A percentile compares a stretch with the other conserved stretches of the same genome.
These are phyloP conservation scores for Cephus runcator DNA, from an alignment of 2,888 invertebrate genomes.

Conservation along the genomic window DNA sequence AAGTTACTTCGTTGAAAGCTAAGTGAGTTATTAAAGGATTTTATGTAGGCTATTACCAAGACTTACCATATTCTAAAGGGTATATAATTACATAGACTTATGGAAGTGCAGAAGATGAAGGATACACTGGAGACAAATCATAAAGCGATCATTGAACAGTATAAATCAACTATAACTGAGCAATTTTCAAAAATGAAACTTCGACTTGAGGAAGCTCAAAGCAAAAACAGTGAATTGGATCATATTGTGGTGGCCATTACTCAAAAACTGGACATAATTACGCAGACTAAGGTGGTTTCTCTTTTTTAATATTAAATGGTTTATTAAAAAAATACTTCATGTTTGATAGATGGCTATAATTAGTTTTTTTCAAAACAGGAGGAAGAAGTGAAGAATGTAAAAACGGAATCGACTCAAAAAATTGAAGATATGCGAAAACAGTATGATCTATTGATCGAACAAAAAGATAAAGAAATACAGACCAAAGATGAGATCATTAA, in stretches of 20 bases:
- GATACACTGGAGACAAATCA: constrained; percentile 37
- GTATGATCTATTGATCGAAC: constrained; percentile 37
- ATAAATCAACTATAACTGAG: constrained; percentile 34
- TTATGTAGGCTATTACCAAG: background rate
- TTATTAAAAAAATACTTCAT: background rate
- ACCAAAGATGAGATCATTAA: constrained; percentile 38
- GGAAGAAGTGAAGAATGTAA: constrained; percentile 29
- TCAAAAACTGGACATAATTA: constrained; percentile 41
- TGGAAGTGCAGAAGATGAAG: constrained; percentile 41
- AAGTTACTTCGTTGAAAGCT: constrained; percentile 31
- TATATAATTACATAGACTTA: constrained; percentile 28
- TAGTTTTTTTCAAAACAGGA: constrained; percentile 25
- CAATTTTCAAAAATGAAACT: constrained; percentile 37
- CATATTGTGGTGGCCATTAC: constrained; percentile 37
- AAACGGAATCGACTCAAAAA: constrained; percentile 37
- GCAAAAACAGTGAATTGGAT: constrained; percentile 34
- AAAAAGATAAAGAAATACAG: constrained; percentile 41
- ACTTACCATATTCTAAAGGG: background rate
- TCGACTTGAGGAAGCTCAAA: constrained; percentile 34
- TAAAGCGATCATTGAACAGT: constrained; percentile 38
- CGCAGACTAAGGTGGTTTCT: constrained; percentile 38
- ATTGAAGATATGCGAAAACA: constrained; percentile 31
- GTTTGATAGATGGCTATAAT: background rate
- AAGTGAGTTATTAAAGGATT: constrained; percentile 29
- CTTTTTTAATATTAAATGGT: background rate